A percentile compares a stretch with the other conserved stretches of the same genome.
phyloP scores from a whole-genome alignment of 1,140 invertebrate species.

The Leptinotarsa defecta region DNA sequence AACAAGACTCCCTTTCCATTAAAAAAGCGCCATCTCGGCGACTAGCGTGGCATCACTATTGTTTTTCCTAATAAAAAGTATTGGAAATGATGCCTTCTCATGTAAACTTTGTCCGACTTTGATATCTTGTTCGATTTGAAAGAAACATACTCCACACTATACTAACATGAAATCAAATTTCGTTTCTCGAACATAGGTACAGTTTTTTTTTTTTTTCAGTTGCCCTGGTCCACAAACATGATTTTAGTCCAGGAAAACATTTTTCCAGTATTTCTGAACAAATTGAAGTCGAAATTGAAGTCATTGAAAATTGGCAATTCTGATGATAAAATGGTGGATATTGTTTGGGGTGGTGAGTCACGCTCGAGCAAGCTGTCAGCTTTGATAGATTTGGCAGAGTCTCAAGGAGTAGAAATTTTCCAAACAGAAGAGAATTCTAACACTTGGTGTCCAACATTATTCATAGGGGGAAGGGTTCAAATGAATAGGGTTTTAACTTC shows the following conservation, averaged over 20 bases:
- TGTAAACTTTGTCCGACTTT: too few relatives aligned
- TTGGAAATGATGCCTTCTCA: too few relatives aligned
- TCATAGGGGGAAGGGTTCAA: constrained; percentile 44
- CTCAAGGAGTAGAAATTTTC: constrained; percentile 44
- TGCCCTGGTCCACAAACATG: constrained; percentile 60
- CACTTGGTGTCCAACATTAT: constrained; percentile 36
- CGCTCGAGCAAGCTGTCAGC: constrained; percentile 25
- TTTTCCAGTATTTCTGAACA: constrained; percentile 57
- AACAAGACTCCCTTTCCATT: too few relatives aligned
- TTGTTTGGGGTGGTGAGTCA: neutral
- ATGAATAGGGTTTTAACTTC: constrained; percentile 51
- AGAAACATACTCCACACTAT: too few relatives aligned
- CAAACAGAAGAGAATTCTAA: constrained; percentile 23
- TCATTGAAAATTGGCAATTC: constrained; percentile 58
- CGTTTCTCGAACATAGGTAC: too few relatives aligned
- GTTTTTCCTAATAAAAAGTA: too few relatives aligned
- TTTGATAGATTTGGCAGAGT: constrained; percentile 33
- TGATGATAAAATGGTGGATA: constrained; percentile 54
- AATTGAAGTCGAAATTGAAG: constrained; percentile 57
- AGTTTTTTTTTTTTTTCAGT: constrained; percentile 49
- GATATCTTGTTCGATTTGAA: too few relatives aligned
- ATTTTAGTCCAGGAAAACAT: constrained; percentile 64
- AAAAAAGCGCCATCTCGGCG: too few relatives aligned
- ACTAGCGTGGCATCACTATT: too few relatives aligned
- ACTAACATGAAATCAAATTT: too few relatives aligned